Conservation (phyloP, 2,113 vertebrate genomes). For the Plotosus lineatus region DNA sequence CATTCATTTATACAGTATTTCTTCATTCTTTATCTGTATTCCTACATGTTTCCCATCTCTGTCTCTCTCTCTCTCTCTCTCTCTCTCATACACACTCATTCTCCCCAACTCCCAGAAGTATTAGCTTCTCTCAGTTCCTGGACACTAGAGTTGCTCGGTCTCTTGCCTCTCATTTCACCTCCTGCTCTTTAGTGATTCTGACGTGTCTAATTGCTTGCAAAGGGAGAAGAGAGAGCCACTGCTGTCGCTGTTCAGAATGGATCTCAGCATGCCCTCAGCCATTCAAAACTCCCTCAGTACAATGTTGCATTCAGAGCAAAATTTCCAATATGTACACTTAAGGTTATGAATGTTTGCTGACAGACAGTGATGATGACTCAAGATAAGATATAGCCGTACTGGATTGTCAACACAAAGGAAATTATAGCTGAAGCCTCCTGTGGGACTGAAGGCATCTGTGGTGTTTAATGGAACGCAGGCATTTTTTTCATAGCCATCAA, state of each 20-base stretch:
- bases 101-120: conserved; percentile 32
- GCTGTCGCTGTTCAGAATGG: not conserved
- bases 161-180: conserved; percentile 38
- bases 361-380: conserved; percentile 19
- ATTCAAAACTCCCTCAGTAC: conserved; percentile 7
- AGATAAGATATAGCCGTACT: conserved; percentile 42
- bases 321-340: conserved; percentile 11
- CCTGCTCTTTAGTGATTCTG: conserved; percentile 47
- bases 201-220: conserved; percentile 48
- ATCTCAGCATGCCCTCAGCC: conserved; percentile 7
- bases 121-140: conserved; percentile 18
- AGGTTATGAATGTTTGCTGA: conserved; percentile 51
- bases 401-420: conserved; percentile 38
- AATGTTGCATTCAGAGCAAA: conserved; percentile 19
- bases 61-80: not conserved
- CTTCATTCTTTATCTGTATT: too few species aligned
- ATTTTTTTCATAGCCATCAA: conserved; percentile 1
- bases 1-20: too few species aligned
- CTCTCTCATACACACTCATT: not conserved
- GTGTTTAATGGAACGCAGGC: conserved; percentile 39
- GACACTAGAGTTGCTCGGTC: conserved; percentile 30
- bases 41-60: not conserved
- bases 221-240: conserved; percentile 24
- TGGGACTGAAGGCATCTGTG: conserved; percentile 32
- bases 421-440: conserved; percentile 36